phyloP scores from a whole-genome alignment of 2,888 invertebrate genomes.

The Chironomus riparius region DNA sequence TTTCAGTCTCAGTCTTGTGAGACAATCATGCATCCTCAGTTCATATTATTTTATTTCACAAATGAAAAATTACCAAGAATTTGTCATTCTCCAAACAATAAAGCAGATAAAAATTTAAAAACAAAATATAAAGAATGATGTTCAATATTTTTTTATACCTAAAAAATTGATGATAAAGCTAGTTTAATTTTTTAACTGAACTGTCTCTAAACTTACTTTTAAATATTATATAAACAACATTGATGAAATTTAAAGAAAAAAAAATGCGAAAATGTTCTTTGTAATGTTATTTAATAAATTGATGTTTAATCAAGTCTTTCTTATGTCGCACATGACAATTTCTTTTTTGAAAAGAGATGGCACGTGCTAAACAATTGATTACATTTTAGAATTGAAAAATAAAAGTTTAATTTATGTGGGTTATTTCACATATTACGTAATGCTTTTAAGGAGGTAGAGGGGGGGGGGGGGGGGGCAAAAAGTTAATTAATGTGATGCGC shows the following conservation, averaged over 20 bases:
- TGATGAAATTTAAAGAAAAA: neutral
- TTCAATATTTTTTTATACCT: conserved; percentile 10
- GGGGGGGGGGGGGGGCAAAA: too few species aligned
- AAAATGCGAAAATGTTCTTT: neutral
- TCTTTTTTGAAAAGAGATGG: neutral
- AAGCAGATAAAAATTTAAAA: neutral
- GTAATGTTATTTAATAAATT: conserved; percentile 24
- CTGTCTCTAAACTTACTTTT: neutral
- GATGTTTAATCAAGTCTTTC: conserved; percentile 9
- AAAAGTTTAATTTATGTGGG: neutral
- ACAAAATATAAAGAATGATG: neutral
- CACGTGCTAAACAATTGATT: neutral
- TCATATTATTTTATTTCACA: neutral
- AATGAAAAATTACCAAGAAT: neutral
- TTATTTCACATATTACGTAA: too few species aligned
- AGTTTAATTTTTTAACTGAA: neutral
- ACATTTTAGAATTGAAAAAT: neutral
- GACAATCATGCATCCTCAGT: neutral
- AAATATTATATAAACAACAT: neutral
- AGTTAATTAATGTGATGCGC: too few species aligned
- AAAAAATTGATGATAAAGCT: neutral
- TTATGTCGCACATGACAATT: neutral
- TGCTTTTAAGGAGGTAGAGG: too few species aligned
- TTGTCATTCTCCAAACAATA: neutral
- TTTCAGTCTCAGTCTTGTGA: too few species aligned